Base-by-base conservation (phyloP, 37 sponge, comb jelly and placozoan species). In the Geodia barretti region DNA sequence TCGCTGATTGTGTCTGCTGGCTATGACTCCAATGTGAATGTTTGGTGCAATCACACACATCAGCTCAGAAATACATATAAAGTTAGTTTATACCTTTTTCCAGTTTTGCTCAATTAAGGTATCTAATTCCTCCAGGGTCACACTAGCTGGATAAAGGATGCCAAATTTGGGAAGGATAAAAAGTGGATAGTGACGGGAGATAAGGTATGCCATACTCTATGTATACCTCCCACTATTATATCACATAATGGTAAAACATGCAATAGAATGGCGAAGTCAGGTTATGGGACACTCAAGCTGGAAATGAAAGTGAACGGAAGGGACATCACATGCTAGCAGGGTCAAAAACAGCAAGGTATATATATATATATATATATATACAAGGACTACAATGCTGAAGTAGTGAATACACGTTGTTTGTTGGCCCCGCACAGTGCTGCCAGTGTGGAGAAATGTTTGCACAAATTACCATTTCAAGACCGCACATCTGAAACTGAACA, bases 251-350 rank as follows among this genome's bases (percentile, higher is more conserved):
- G 54, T 7, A 47, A 58, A 4, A 5, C 1, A 23, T 39, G 4
- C 1, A 29, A 38, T 23, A 89, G 90, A 85, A 87, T 42, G 79
- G 79, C 11, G 58, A 39, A 43, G 75, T 90, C 8, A 36, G 81
- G 24, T 30, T 90, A 25, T 90, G 90, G 90, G 74, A 90, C 61
- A 85, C 79, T 64, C 85, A 89, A 41, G 75, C 60, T 11, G 79
- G 14, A 79, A 33, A 73, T 8, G 3, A 37, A 79, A 33, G 35
- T 41, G 9, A 47, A 28, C 64, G 75, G 75, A 26, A 28, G 71
- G 29, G 59, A 73, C 47, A 65, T 64, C 33, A 38, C 87, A 14
- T 43, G 73, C 73, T 75, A 79, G 8, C 9, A n/a, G 23, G 14
- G 14, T 47, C 54, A 47, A 14, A 17, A 47, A 14, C 14, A 14